A percentile compares a stretch with the other conserved stretches of the same genome.
phyloP scores from a whole-genome alignment of 2,888 invertebrate species.

The Cheilosia pagana region DNA sequence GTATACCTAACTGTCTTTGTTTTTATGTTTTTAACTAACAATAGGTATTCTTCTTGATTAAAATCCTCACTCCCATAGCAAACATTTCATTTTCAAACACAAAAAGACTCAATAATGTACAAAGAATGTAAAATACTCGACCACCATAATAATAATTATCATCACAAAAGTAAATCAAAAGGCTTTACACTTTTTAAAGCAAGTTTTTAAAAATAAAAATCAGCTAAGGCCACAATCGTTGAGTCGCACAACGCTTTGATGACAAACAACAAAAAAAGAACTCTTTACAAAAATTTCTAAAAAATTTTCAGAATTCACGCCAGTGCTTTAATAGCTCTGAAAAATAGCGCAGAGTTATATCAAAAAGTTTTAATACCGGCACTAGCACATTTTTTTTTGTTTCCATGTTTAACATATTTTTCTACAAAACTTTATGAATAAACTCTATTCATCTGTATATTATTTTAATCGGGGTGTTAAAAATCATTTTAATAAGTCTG shows the following conservation, averaged over 20 bases:
- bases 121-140: slow-evolving; percentile 44
- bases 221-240: slow-evolving; percentile 64
- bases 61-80: slow-evolving; percentile 5
- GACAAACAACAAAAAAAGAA: background rate
- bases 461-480: background rate
- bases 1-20: too few species aligned
- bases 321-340: slow-evolving; percentile 69
- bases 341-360: slow-evolving; percentile 53
- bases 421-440: background rate
- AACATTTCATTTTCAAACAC: slow-evolving; percentile 13
- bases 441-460: background rate
- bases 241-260: slow-evolving; percentile 54
- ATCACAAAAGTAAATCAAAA: slow-evolving; percentile 7
- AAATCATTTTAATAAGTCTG: too few species aligned
- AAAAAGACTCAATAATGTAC: slow-evolving; percentile 65
- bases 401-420: background rate
- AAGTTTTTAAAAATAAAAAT: slow-evolving; percentile 46
- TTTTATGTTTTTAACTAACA: too few species aligned
- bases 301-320: slow-evolving; percentile 48
- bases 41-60: too few species aligned
- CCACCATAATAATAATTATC: slow-evolving; percentile 37
- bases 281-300: slow-evolving; percentile 8
- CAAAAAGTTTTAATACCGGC: slow-evolving; percentile 58
- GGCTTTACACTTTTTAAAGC: slow-evolving; percentile 70
- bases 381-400: slow-evolving; percentile 32